These are phyloP conservation scores for Axinella damicornis DNA, from an alignment of 37 sponge, comb jelly and placozoan species.

Conservation along the genomic window DNA sequence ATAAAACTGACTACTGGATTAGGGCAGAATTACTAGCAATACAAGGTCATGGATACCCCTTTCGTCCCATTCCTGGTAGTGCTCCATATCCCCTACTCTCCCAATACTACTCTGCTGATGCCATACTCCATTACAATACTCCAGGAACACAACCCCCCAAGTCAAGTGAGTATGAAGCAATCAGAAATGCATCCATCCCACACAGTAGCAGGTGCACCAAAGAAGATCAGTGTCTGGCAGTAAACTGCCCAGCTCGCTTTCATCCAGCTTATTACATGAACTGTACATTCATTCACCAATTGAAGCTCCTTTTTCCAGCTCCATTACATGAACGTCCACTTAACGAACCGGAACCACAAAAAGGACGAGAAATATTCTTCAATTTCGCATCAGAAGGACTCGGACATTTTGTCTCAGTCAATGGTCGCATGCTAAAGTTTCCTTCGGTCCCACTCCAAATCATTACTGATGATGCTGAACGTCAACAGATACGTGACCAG, in stretches of 20 bases:
- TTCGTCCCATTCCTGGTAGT: too few species aligned
- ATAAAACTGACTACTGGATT: not conserved
- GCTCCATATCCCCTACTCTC: too few species aligned
- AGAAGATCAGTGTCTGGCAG: conserved; percentile 1
- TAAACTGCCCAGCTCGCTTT: conserved; percentile 29
- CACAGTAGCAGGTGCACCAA: not conserved
- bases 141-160: not conserved
- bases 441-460: not conserved
- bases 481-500: too few species aligned
- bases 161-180: not conserved
- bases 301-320: not conserved
- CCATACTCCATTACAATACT: conserved; percentile 42
- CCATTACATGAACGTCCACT: not conserved
- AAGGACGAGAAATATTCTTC: conserved; percentile 2
- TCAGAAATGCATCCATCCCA: not conserved
- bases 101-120: conserved; percentile 5
- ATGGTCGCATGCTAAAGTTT: not conserved
- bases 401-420: conserved; percentile 1
- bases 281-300: conserved; percentile 9
- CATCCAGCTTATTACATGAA: not conserved
- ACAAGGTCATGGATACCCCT: too few species aligned
- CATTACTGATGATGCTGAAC: too few species aligned
- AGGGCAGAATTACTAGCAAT: not conserved
- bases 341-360: too few species aligned
- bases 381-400: conserved; percentile 34